Conservation (phyloP, 2,113 vertebrate genomes). For the Cottus gobio region DNA sequence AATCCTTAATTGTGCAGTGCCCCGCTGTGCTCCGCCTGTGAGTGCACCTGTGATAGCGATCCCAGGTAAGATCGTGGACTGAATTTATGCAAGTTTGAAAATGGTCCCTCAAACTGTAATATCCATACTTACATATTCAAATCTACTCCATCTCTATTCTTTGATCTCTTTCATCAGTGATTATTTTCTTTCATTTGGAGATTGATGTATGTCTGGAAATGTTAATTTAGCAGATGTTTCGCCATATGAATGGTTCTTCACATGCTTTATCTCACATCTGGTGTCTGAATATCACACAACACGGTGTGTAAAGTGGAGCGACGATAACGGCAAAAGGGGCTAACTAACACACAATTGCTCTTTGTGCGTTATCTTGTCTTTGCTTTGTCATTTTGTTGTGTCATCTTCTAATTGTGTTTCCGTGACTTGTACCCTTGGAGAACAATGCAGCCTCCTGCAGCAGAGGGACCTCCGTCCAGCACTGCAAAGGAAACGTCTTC, state of each 20-base stretch:
- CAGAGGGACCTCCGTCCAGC: background rate
- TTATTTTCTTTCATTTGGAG: conserved; percentile 24
- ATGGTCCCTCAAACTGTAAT: conserved; percentile 21
- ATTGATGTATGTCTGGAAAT: conserved; percentile 31
- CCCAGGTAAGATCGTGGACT: conserved; percentile 12
- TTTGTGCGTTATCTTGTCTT: conserved; percentile 21
- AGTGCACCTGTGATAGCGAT: conserved; percentile 10
- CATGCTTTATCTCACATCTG: background rate
- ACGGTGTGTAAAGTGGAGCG: background rate
- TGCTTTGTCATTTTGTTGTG: conserved; percentile 31
- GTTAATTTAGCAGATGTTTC: conserved; percentile 11
- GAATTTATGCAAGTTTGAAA: conserved; percentile 35
- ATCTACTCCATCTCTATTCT: conserved; percentile 25
- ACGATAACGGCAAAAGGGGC: background rate
- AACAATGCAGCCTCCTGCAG: conserved; percentile 26
- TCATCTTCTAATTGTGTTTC: conserved; percentile 37
- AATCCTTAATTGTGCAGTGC: background rate
- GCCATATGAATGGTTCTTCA: background rate
- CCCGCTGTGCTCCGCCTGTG: background rate
- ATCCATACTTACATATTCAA: conserved; percentile 46
- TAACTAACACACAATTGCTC: background rate
- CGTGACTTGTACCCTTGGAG: conserved; percentile 9
- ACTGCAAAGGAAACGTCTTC: conserved; percentile 17
- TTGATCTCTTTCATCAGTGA: conserved; percentile 45
- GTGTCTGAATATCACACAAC: background rate